Conservation (phyloP, 2,888 invertebrate genomes). For the Amblyjoppa fuscipennis region DNA sequence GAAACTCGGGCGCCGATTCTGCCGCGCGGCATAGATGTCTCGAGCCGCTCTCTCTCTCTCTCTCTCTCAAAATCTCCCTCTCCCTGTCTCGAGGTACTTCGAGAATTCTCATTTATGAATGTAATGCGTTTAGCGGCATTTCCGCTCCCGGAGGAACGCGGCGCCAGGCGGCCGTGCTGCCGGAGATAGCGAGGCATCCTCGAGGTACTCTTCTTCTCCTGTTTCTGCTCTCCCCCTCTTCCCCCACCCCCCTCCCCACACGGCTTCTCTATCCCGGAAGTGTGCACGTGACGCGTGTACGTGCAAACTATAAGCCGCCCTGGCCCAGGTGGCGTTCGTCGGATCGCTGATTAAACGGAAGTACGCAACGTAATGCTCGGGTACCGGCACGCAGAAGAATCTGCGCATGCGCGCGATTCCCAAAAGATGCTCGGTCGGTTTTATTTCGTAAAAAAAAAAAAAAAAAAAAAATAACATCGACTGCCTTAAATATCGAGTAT, state of each 20-base stretch:
- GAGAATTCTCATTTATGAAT: conserved; percentile 66
- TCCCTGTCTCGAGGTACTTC: conserved; percentile 17
- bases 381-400: not conserved
- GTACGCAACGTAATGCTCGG: conserved; percentile 1
- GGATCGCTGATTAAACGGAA: conserved; percentile 44
- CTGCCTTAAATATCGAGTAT: too few species aligned
- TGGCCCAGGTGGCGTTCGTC: conserved; percentile 1
- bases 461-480: too few species aligned
- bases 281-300: conserved; percentile 38
- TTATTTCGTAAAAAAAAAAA: too few species aligned
- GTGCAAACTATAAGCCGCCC: conserved; percentile 11
- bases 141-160: conserved; percentile 50
- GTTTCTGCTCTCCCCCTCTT: not conserved
- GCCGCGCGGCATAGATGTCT: not conserved
- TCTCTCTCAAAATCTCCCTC: too few species aligned
- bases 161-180: conserved; percentile 20
- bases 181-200: conserved; percentile 51
- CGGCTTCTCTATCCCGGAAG: conserved; percentile 19
- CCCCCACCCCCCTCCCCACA: not conserved
- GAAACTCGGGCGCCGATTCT: not conserved
- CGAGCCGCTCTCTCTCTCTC: not conserved
- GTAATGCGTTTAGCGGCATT: conserved; percentile 63
- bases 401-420: not conserved
- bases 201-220: conserved; percentile 11
- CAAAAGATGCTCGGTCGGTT: too few species aligned